A percentile compares a stretch with the other conserved stretches of the same genome.
These are phyloP conservation scores for Abscondita cerata DNA, from an alignment of 2,888 invertebrate genomes.

Conservation along the genomic window DNA sequence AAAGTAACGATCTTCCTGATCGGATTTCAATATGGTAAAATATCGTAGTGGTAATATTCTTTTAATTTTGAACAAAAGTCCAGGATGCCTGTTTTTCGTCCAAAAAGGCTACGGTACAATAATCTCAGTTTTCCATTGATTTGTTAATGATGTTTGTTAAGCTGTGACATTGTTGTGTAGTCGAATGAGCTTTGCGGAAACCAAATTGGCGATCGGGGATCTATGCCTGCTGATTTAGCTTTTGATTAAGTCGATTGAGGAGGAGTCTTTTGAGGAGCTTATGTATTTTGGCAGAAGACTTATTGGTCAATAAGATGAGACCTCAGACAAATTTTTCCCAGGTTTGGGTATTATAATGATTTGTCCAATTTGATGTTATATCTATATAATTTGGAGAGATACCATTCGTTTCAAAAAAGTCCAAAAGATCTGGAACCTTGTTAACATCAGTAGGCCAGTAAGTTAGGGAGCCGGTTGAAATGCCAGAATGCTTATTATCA, in stretches of 20 bases:
- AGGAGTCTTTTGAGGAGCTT: not conserved
- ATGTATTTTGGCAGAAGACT: not conserved
- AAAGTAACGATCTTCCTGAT: not conserved
- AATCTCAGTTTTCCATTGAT: not conserved
- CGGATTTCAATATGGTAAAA: constrained; percentile 1
- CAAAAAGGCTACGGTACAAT: not conserved
- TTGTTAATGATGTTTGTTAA: not conserved
- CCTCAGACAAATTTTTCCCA: not conserved
- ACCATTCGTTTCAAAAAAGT: no score
- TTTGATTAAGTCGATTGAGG: not conserved
- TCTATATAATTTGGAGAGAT: no score
- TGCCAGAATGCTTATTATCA: not conserved
- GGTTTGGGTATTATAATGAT: constrained; percentile 1
- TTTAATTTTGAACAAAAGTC: not conserved
- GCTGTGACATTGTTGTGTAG: not conserved
- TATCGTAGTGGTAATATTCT: not conserved
- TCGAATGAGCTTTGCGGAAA: not conserved
- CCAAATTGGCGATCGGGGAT: not conserved
- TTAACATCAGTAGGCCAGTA: no score
- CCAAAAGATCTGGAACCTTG: not conserved
- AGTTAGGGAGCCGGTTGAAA: not conserved
- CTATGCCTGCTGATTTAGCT: not conserved
- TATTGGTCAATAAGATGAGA: not conserved
- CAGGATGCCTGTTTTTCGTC: not conserved
- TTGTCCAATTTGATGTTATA: no score